Percentiles rank a stretch among this genome's conserved stretches.
Conservation (phyloP, 1,140 invertebrate species). For the Lepidostoma basale region DNA sequence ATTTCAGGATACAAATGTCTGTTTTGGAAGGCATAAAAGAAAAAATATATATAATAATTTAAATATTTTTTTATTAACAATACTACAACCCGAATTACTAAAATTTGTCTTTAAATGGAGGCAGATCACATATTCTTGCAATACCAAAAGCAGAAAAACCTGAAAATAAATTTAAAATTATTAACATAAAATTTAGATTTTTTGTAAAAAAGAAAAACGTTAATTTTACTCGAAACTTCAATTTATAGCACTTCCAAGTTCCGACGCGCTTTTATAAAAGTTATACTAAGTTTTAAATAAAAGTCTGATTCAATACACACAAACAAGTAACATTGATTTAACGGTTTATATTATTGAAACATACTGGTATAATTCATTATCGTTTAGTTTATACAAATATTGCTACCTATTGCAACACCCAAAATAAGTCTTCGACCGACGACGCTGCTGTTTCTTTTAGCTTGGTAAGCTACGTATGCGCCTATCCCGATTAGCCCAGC, state of each 20-base stretch:
- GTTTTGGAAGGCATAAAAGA: background rate
- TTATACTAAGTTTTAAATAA: no score
- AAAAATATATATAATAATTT: background rate
- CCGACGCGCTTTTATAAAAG: no score
- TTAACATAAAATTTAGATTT: no score
- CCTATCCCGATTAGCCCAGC: slow-evolving; percentile 40
- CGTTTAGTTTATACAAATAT: no score
- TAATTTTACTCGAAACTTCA: no score
- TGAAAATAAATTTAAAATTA: no score
- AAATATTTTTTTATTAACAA: background rate
- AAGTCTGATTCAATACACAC: no score
- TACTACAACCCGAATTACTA: background rate
- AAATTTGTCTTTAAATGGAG: slow-evolving; percentile 37
- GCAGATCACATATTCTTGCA: slow-evolving; percentile 37
- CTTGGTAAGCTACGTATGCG: slow-evolving; percentile 31
- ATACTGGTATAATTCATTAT: no score
- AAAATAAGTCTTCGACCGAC: slow-evolving; percentile 25
- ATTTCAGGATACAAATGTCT: background rate
- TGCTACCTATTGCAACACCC: slow-evolving; percentile 28
- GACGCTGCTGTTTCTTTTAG: slow-evolving; percentile 28
- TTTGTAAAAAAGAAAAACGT: no score
- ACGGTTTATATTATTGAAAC: no score
- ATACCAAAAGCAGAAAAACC: slow-evolving; percentile 37
- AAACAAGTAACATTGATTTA: no score
- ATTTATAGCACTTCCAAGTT: no score